Conservation (phyloP, 1,140 invertebrate genomes). For the Solen grandis region DNA sequence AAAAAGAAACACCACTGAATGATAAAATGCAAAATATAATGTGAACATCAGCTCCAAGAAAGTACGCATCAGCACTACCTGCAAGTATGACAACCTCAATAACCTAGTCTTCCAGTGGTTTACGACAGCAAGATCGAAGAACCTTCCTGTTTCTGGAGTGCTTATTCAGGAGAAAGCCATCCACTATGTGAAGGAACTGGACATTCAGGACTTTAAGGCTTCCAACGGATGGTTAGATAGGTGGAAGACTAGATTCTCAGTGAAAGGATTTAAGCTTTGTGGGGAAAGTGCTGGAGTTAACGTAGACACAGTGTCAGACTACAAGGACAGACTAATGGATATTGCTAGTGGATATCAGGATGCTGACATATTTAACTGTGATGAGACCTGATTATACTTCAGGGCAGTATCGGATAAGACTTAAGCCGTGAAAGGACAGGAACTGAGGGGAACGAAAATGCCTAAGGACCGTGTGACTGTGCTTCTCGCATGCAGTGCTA, state of each 20-base stretch:
- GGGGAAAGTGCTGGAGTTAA: too few relatives aligned
- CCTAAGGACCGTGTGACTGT: slow-evolving; percentile 55
- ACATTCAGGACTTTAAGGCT: slow-evolving; percentile 69
- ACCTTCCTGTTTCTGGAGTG: too few relatives aligned
- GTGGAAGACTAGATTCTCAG: slow-evolving; percentile 63
- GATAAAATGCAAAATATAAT: too few relatives aligned
- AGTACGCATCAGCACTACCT: too few relatives aligned
- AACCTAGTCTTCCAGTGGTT: too few relatives aligned
- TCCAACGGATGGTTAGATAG: slow-evolving; percentile 75
- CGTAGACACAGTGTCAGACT: neutral
- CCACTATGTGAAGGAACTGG: neutral
- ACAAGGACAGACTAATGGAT: slow-evolving; percentile 22
- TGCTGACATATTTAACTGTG: slow-evolving; percentile 61
- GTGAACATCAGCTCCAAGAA: too few relatives aligned
- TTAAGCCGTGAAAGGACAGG: too few relatives aligned
- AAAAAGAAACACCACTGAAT: too few relatives aligned
- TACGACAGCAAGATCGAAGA: neutral
- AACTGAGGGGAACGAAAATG: too few relatives aligned
- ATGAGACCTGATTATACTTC: slow-evolving; percentile 64
- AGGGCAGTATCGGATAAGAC: too few relatives aligned
- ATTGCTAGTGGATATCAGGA: neutral
- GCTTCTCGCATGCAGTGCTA: too few relatives aligned
- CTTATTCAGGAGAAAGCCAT: neutral
- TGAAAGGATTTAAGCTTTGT: slow-evolving; percentile 48
- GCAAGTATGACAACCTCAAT: too few relatives aligned